These are phyloP conservation scores for Xylocampa areola DNA, from an alignment of 2,888 invertebrate genomes.

Conservation along the genomic window DNA sequence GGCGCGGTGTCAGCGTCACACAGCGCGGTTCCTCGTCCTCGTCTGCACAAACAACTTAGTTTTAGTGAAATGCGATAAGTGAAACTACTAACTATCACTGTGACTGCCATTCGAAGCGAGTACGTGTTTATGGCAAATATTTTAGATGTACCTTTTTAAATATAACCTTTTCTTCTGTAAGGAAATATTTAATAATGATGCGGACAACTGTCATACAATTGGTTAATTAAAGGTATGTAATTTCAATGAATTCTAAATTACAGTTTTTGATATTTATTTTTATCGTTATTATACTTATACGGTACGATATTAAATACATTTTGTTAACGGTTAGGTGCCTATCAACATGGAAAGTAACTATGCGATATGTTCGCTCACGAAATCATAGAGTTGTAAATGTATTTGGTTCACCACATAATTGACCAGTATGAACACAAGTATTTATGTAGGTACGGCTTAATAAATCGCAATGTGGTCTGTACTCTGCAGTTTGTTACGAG, in stretches of 20 bases:
- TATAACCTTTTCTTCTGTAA: slow-evolving; percentile 17
- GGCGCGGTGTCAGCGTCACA: slow-evolving; percentile 94
- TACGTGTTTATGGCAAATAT: slow-evolving; percentile 22
- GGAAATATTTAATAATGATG: background rate
- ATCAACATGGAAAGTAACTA: slow-evolving; percentile 22
- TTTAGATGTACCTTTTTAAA: slow-evolving; percentile 31
- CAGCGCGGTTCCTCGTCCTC: slow-evolving; percentile 95
- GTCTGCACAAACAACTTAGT: slow-evolving; percentile 87
- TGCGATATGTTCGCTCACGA: slow-evolving; percentile 12
- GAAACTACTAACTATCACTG: slow-evolving; percentile 15
- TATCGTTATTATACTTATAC: slow-evolving; percentile 35
- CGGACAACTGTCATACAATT: background rate
- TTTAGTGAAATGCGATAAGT: slow-evolving; percentile 22
- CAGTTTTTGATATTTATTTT: background rate
- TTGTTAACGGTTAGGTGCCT: slow-evolving; percentile 22
- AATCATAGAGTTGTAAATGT: slow-evolving; percentile 36
- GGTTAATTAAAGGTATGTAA: too few relatives aligned
- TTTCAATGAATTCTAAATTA: too few relatives aligned
- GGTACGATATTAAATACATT: slow-evolving; percentile 40
- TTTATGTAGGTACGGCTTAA: slow-evolving; percentile 9
- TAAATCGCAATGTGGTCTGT: slow-evolving; percentile 47
- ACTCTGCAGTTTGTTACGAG: slow-evolving; percentile 29
- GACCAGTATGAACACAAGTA: slow-evolving; percentile 32
- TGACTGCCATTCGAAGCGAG: slow-evolving; percentile 37
- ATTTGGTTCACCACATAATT: slow-evolving; percentile 55